Evolutionary conservation across 2,797 vertebrate genomes (phyloP), one percentile per base, ranked within the genome.

Genomic region (Galaxias olidus): DNA sequence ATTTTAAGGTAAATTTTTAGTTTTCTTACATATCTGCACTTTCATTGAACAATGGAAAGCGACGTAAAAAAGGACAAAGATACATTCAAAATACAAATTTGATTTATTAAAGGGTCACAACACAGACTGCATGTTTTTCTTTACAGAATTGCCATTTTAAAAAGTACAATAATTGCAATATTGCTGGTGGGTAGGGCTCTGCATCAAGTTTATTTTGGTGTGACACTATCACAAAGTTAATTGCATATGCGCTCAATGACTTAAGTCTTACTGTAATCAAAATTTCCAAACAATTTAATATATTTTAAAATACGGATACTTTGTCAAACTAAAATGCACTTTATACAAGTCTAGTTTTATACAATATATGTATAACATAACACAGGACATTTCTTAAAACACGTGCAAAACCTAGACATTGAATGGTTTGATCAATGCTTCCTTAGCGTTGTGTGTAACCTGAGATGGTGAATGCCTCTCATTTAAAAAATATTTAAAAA

Each of bases 151-250:
- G 57, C 50, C 41, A 61, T 55, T 44, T 57, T 14, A 48, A 59
- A 68, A 65, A 13, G 14, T 10, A 51, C 68, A 72, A 65, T 41
- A 30, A 62, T 72, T 81, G 60, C 68, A 80, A 76, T 44, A 43
- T 51, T 48, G 72, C 68, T 59, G 61, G 74, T 77, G 66, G 74
- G 68, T 51, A 61, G 63, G 80, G 18, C 11, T 51, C 14, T 65
- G 60, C 65, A 40, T 69, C 8, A 75, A 66, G 51, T 61, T 54
- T 18, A 67, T 9, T 70, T 64, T 10, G 13, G 54, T 49, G 14
- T 59, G 78, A 48, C 71, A 71, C 59, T 75, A 79, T 60, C 41
- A 1, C 0, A 54, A 68, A 19, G 63, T 9, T n/a, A 61, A 65
- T 43, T 9, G 20, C 43, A 60, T 65, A 30, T 0, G 63, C 63